Conservation (phyloP, 2,113 vertebrate genomes). For the Malurus melanocephalus region DNA sequence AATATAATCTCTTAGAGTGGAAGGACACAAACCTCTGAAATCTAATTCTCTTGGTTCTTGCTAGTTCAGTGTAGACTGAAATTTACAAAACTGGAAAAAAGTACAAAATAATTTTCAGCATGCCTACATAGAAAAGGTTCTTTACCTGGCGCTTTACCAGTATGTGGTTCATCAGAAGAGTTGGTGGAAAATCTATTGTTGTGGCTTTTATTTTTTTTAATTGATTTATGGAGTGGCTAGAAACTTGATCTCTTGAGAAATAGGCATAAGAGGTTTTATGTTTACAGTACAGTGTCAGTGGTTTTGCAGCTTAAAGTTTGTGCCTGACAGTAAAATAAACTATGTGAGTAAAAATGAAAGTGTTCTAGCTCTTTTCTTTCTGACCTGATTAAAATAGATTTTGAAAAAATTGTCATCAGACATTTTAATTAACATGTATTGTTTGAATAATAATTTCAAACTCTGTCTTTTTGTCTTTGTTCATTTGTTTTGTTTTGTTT, state of each 20-base stretch:
- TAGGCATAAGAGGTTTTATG: background rate
- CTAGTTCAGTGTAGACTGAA: background rate
- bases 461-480: constrained; percentile 78
- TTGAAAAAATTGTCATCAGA: constrained; percentile 78
- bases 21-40: background rate
- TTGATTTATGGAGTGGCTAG: background rate
- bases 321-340: background rate
- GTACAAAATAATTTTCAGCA: background rate
- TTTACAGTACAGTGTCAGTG: background rate
- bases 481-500: constrained; percentile 56
- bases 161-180: background rate
- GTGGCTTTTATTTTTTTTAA: background rate
- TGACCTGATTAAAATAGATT: constrained; percentile 80
- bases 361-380: constrained; percentile 13
- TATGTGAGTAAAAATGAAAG: background rate
- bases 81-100: background rate
- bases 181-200: background rate
- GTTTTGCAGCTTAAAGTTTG: background rate
- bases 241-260: background rate
- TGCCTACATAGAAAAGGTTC: background rate
- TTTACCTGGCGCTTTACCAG: background rate
- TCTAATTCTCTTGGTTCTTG: background rate
- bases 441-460: constrained; percentile 80
- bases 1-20: background rate
- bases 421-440: constrained; percentile 77